A percentile compares a stretch with the other conserved stretches of the same genome.
Conservation (phyloP, 2,888 invertebrate genomes). For the Drosophila cyrtoloma region DNA sequence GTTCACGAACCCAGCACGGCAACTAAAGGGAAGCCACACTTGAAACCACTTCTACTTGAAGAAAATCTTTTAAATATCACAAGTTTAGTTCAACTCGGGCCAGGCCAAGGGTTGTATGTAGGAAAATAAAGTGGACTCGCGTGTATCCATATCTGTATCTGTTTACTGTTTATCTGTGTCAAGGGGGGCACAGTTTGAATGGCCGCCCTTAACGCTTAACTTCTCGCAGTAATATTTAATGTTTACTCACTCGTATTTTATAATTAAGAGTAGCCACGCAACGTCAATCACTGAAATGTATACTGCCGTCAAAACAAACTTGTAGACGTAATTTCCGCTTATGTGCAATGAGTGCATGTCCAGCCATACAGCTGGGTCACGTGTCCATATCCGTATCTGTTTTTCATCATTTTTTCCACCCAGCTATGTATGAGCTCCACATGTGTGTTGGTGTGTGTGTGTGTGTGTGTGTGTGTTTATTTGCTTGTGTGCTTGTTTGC, state of each 20-base stretch:
- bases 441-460: constrained; percentile 15
- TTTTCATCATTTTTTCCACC: constrained; percentile 13
- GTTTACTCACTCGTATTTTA: constrained; percentile 34
- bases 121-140: neutral
- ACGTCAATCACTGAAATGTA: constrained; percentile 73
- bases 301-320: constrained; percentile 51
- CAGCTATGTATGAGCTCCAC: neutral
- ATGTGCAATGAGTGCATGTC: constrained; percentile 43
- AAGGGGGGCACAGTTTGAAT: neutral
- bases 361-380: constrained; percentile 18
- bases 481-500: constrained; percentile 19
- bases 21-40: neutral
- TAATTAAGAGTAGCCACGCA: constrained; percentile 47
- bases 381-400: constrained; percentile 30
- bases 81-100: neutral
- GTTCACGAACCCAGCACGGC: neutral
- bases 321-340: constrained; percentile 72
- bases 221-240: constrained; percentile 26
- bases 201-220: constrained; percentile 6
- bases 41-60: neutral
- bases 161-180: constrained; percentile 2
- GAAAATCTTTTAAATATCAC: neutral
- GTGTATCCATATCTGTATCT: neutral
- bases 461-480: constrained; percentile 20
- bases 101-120: neutral